phyloP scores from a whole-genome alignment of 2,113 vertebrate genomes.

The Vidua chalybeata region DNA sequence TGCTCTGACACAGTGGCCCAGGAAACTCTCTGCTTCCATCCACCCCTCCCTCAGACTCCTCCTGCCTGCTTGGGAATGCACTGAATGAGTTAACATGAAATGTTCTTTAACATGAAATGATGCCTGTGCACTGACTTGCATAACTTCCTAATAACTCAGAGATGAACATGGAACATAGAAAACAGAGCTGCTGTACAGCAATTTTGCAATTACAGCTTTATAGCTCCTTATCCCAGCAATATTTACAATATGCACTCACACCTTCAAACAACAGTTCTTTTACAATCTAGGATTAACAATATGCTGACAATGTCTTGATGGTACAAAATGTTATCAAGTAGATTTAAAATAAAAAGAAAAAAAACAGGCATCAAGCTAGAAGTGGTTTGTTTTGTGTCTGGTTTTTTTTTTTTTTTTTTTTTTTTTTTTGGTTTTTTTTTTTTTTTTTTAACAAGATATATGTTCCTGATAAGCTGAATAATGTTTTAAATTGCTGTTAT shows the following conservation, averaged over 20 bases:
- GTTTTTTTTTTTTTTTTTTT: background rate
- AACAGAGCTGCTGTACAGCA: background rate
- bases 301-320: background rate
- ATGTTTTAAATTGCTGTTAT: background rate
- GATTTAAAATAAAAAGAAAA: background rate
- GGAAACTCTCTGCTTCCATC: background rate
- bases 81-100: background rate
- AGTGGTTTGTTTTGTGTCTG: background rate
- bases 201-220: background rate
- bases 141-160: background rate
- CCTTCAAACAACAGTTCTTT: background rate
- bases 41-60: background rate
- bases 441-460: background rate
- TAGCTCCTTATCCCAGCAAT: background rate
- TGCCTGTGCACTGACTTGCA: background rate
- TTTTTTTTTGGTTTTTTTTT: background rate
- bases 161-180: fast-evolving
- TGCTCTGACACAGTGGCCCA: fast-evolving
- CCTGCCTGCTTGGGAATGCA: background rate
- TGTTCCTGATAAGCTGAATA: background rate
- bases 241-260: background rate
- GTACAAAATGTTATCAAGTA: background rate
- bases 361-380: background rate
- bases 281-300: background rate
- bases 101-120: background rate